Evolutionary conservation across 2,113 vertebrate species (phyloP), one percentile per base, ranked within the genome.

Genomic region (Xenus cinereus): DNA sequence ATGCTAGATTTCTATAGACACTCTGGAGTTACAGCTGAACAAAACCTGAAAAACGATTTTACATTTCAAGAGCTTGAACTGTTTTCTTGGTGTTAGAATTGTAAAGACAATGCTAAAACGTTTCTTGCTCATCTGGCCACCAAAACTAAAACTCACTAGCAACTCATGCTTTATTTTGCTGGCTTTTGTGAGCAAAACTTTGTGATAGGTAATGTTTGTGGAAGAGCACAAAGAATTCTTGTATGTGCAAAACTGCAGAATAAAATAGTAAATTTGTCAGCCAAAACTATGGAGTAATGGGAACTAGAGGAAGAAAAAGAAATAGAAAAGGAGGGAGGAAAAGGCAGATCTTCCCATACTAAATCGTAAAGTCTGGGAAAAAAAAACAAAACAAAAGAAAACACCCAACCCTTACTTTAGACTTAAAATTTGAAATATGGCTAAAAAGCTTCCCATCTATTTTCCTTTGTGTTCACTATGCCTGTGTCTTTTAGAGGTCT

Each of bases 401-500:
- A 4, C 2, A 41, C 17, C 8, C 10, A 75, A 79, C 4, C 10
- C 11, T 69, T 3, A 53, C 59, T 37, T n/a, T 18, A 53, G 14
- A 60, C 28, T 63, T 53, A 5, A 24, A 56, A 7, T 46, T 23
- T 68, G 53, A 84, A 80, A 41, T 21, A 45, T 3, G 8, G 26
- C 20, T 88, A 50, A 51, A 62, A 79, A 51, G 7, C 22, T 78
- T 79, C 39, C 39, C 32, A 12, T 32, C 28, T 32, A 35, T n/a
- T 41, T 60, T 57, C 16, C 12, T 33, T 53, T 1, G 1, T 21
- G 37, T 27, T 69, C 0, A 0, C n/a, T 66, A 32, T 26, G 22
- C 22, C n/a, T 7, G 2, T 5, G 10, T 45, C 69, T 84, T 39
- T 81, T 12, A 69, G 8, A 39, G 10, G 18, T 10, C 7, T 18